Base-by-base conservation (phyloP, 1,140 invertebrate species). In the Rhyzopertha dominica region DNA sequence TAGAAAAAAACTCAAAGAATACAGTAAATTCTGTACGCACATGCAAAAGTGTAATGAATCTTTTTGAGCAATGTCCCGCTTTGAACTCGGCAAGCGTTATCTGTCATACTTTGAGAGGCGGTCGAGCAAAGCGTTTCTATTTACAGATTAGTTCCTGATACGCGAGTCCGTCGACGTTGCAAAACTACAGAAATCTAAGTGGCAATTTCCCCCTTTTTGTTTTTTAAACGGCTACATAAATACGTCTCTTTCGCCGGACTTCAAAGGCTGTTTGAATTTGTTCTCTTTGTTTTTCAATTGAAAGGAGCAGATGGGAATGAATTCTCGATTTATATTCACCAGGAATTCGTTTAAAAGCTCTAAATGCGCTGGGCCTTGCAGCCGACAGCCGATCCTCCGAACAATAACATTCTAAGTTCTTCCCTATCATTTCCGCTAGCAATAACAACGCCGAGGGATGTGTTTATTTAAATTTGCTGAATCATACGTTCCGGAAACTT, bases 161-260 rank as follows among this genome's bases (percentile, higher is more conserved):
- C 40, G 31, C 41, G 31, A 23, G 36, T 36, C 22, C 40, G 49
- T 32, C 44, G 36, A 41, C 41, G 47, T 45, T 19, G 31, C 18
- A 32, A 35, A 46, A 46, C 51, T 50, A 36, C 37, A 54, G 44
- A 48, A 35, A 46, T 45, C 44, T 38, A 49, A 58, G 53, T 54
- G 58, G 51, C 56, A 58, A 58, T 58, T 56, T 52, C 47, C 51
- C 52, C 46, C 51, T 58, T 58, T 53, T 56, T n/a, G n/a, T 48
- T 58, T 55, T 53, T 54, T 58, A 55, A 53, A 47, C 49, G 47
- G 51, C 59, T 58, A 55, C 56, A 56, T 60, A 63, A 63, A 63
- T 63, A 60, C 49, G 43, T 53, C 35, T 58, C 53, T 52, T 45
- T 48, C 55, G n/a, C n/a, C n/a, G n/a, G 48, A 25, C 43, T 54